Evolutionary conservation across 2,797 vertebrate species (phyloP), one percentile per base, ranked within the genome.

Genomic region (Geotrypetes seraphini): DNA sequence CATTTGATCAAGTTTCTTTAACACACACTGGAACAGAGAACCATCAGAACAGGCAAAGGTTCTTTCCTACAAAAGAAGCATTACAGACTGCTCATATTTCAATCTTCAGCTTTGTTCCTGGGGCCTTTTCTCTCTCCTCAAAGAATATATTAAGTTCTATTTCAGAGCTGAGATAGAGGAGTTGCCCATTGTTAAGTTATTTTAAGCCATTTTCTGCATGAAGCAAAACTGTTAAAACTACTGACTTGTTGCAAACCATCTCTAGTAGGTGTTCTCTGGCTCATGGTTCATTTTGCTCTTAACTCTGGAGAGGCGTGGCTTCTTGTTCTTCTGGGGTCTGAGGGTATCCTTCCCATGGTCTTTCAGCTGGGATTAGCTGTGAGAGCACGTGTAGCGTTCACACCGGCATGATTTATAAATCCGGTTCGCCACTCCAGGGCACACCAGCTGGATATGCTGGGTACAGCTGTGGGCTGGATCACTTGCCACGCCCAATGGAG

Each of bases 391-490:
- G 75, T 92, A 94, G 53, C 91, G 90, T 50, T 98, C 98, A 80
- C 95, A 98, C 42, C 94, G 95, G 81, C 95, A 98, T 31, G 94
- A 75, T 78, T 96, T 97, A 83, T 91, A 88, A 60, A 88, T 89
- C 74, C 90, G 85, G 5, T 75, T 76, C 52, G 69, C 71, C 40
- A 90, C 85, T 31, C 79, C 79, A 0, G 90, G 88, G 40, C 94
- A 97, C 28, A 81, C 44, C 55, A 97, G 78, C 58, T 79, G 92
- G 47, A 96, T 47, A 25, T 92, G 77, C 47, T 89, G 88, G 1
- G 74, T 83, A 53, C 89, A 87, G 15, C 71, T 76, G 71, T 93
- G 91, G 0, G 92, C 94, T 0, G 95, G 90, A 97, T 92, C 92
- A 95, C 65, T 96, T 96, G 23, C 87, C 89, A 0, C 93, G 76